These are phyloP conservation scores for Fregetta grallaria DNA, from an alignment of 2,113 vertebrate species.

Conservation along the genomic window DNA sequence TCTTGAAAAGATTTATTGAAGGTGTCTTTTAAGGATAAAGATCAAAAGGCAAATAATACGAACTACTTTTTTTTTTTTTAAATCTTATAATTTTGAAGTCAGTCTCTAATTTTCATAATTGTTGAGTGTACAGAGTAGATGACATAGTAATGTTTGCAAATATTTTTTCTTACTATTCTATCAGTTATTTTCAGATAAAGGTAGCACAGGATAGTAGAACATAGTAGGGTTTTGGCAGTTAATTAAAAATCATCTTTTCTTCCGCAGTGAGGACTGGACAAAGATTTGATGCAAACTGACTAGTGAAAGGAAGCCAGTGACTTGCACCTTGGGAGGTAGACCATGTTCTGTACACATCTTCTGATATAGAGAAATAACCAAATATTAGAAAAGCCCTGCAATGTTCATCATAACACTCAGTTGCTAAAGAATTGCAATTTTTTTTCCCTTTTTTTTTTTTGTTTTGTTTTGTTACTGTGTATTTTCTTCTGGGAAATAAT, in stretches of 20 bases:
- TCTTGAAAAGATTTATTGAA: neutral
- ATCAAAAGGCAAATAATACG: neutral
- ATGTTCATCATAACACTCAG: too few relatives aligned
- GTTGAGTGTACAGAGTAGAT: neutral
- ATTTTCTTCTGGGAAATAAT: neutral
- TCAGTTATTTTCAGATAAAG: neutral
- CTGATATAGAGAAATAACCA: neutral
- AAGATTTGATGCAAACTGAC: neutral
- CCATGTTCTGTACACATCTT: neutral
- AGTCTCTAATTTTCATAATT: neutral
- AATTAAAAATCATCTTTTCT: neutral
- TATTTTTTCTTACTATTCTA: neutral
- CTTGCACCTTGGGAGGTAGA: neutral
- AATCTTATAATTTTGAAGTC: neutral
- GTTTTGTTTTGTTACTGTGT: too few relatives aligned
- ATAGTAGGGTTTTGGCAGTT: neutral
- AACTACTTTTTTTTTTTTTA: neutral
- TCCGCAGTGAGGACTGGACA: neutral
- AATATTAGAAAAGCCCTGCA: neutral
- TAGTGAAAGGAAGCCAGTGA: neutral
- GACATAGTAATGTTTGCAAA: neutral
- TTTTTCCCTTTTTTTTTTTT: too few relatives aligned
- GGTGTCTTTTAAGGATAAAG: neutral
- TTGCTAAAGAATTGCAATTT: neutral
- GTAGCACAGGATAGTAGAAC: neutral